phyloP scores from a whole-genome alignment of 64 coral and sea anemone genomes.

The Catalaphyllia jardinei region DNA sequence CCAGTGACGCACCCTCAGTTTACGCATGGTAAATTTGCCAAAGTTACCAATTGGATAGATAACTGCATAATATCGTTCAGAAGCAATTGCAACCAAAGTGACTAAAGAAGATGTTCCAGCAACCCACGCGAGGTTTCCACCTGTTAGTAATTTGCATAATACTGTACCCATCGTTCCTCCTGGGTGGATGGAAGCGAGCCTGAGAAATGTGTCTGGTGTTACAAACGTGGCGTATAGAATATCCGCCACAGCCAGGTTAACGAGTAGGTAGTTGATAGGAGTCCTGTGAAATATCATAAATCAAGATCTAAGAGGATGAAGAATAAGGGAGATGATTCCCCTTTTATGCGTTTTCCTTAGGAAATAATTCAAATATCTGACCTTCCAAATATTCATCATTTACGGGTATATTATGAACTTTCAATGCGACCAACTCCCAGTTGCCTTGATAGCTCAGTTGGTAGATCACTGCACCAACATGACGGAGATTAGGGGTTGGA shows the following conservation, averaged over 20 bases:
- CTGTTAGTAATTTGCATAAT: neutral
- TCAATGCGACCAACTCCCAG: too few relatives aligned
- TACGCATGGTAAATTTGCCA: neutral
- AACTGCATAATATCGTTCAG: neutral
- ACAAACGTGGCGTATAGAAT: neutral
- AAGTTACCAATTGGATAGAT: neutral
- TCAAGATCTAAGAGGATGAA: too few relatives aligned
- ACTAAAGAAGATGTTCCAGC: neutral
- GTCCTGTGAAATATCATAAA: too few relatives aligned
- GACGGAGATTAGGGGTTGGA: too few relatives aligned
- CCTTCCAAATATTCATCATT: too few relatives aligned
- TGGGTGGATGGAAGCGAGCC: neutral
- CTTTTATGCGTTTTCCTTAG: too few relatives aligned
- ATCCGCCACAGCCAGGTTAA: conserved; percentile 7
- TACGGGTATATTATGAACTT: too few relatives aligned
- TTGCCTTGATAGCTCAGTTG: too few relatives aligned
- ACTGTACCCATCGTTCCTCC: neutral
- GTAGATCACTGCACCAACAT: too few relatives aligned
- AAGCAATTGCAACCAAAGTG: neutral
- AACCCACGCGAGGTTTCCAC: conserved; percentile 4
- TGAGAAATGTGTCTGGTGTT: neutral
- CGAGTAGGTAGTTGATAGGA: neutral
- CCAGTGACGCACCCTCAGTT: too few relatives aligned
- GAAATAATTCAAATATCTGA: too few relatives aligned
- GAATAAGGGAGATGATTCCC: too few relatives aligned